Evolutionary conservation across 2,888 invertebrate genomes (phyloP).

Genomic region (Formica aserva): DNA sequence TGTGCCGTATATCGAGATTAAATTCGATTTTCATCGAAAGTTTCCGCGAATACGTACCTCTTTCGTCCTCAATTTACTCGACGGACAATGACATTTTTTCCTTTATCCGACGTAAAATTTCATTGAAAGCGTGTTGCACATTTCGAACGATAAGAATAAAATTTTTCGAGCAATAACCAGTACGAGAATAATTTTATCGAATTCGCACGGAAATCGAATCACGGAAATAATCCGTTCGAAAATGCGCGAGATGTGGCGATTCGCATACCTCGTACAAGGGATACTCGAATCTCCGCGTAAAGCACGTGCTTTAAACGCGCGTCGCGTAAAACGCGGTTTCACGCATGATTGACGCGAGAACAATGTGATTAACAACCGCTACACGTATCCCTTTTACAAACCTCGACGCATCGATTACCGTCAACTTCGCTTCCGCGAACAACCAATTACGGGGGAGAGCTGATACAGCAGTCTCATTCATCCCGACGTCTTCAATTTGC

Average conservation of each 20-base stretch:
- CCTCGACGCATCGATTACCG: not conserved
- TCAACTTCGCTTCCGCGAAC: not conserved
- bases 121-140: not conserved
- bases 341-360: not conserved
- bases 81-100: not conserved
- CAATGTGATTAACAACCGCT: not conserved
- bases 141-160: constrained; percentile 5
- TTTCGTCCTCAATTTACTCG: constrained; percentile 12
- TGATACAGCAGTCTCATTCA: not conserved
- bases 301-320: constrained; percentile 12
- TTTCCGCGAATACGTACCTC: not conserved
- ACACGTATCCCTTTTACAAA: not conserved
- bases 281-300: not conserved
- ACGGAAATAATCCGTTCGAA: not conserved
- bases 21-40: constrained; percentile 58
- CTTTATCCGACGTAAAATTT: not conserved
- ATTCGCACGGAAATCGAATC: too few species aligned
- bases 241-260: not conserved
- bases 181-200: not conserved
- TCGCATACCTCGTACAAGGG: not conserved
- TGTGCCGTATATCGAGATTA: constrained; percentile 20
- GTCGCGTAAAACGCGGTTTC: constrained; percentile 36
- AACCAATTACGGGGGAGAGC: not conserved
- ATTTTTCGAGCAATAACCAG: not conserved
- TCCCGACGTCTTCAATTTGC: not conserved